Conservation (phyloP, 2,888 invertebrate species). For the Protula sp. region DNA sequence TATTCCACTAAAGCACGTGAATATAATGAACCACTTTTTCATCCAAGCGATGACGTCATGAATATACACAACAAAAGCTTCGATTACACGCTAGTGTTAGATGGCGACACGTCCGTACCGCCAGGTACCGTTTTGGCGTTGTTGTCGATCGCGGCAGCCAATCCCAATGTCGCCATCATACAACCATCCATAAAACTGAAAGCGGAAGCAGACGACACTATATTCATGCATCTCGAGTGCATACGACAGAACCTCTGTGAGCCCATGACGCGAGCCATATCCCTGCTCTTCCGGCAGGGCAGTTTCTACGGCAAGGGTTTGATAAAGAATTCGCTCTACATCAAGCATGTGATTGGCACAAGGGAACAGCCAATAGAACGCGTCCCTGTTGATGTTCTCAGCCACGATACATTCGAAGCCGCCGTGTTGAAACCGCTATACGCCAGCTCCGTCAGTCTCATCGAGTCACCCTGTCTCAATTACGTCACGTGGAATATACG, state of each 20-base stretch:
- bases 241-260: slow-evolving; percentile 38
- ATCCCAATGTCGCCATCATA: slow-evolving; percentile 39
- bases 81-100: slow-evolving; percentile 40
- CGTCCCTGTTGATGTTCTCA: slow-evolving; percentile 41
- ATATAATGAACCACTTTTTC: slow-evolving; percentile 34
- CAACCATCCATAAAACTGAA: slow-evolving; percentile 40
- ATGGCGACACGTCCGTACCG: slow-evolving; percentile 38
- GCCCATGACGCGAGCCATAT: slow-evolving; percentile 39
- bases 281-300: slow-evolving; percentile 34
- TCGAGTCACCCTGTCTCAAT: slow-evolving; percentile 39
- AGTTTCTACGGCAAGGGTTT: slow-evolving; percentile 41
- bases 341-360: slow-evolving; percentile 37
- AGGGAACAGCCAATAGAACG: slow-evolving; percentile 35
- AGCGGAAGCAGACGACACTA: slow-evolving; percentile 30
- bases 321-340: slow-evolving; percentile 38
- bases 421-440: slow-evolving; percentile 35
- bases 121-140: slow-evolving; percentile 32
- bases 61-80: slow-evolving; percentile 36
- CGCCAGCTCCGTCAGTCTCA: slow-evolving; percentile 31
- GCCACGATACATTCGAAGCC: slow-evolving; percentile 44
- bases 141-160: slow-evolving; percentile 35
- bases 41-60: slow-evolving; percentile 34
- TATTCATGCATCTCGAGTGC: slow-evolving; percentile 40
- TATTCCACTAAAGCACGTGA: slow-evolving; percentile 34
- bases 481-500: slow-evolving; percentile 42